These are phyloP conservation scores for Coilia nasus DNA, from an alignment of 2,797 vertebrate species.

Conservation along the genomic window DNA sequence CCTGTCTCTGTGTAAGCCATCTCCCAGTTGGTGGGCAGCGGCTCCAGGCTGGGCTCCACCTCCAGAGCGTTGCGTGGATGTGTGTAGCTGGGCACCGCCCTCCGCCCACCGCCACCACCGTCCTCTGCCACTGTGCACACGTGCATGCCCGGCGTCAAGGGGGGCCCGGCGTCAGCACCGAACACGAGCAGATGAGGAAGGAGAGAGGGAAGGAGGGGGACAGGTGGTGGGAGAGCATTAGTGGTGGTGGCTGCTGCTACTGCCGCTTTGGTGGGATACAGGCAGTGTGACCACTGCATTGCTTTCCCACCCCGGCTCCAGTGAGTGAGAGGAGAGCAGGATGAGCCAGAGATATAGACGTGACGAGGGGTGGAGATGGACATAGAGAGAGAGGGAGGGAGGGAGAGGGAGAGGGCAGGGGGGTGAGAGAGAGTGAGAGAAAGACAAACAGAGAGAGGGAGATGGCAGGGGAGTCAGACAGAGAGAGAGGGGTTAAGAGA, in stretches of 20 bases:
- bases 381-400: neutral
- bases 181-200: slow-evolving; percentile 13
- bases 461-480: slow-evolving; percentile 47
- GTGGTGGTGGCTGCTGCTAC: slow-evolving; percentile 48
- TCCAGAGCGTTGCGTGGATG: slow-evolving; percentile 92
- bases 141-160: neutral
- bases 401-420: neutral
- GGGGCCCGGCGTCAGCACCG: slow-evolving; percentile 60
- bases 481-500: slow-evolving; percentile 23
- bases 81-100: slow-evolving; percentile 93
- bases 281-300: slow-evolving; percentile 67
- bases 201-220: slow-evolving; percentile 42
- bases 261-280: slow-evolving; percentile 41
- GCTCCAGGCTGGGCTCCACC: slow-evolving; percentile 90
- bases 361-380: neutral
- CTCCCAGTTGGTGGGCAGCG: slow-evolving; percentile 94
- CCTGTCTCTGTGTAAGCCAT: slow-evolving; percentile 98
- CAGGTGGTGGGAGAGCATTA: slow-evolving; percentile 62
- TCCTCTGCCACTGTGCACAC: neutral
- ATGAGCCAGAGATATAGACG: neutral
- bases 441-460: slow-evolving; percentile 13
- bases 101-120: slow-evolving; percentile 77
- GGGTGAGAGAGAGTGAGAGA: neutral
- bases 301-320: slow-evolving; percentile 57
- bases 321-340: slow-evolving; percentile 33